Conservation (phyloP, 2,797 vertebrate genomes). For the Pantherophis vulpinus region DNA sequence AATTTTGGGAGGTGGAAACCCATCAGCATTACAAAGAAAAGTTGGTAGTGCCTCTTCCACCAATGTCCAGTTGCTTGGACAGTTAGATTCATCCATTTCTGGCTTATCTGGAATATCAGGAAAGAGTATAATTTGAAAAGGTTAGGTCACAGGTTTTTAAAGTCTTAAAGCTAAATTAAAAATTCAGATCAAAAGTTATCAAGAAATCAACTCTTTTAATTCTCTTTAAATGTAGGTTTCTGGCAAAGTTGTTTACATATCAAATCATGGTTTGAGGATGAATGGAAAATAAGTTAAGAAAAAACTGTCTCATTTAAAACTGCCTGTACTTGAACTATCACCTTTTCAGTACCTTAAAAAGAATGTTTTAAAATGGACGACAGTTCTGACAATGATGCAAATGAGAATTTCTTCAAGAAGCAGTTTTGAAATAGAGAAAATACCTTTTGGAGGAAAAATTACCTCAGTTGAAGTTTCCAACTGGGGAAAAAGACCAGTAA, state of each 20-base stretch:
- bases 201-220: neutral
- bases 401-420: neutral
- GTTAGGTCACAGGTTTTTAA: neutral
- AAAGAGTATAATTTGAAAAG: neutral
- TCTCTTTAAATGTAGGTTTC: neutral
- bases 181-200: neutral
- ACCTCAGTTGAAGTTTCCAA: neutral
- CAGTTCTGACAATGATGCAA: neutral
- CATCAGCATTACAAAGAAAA: constrained; percentile 49
- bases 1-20: constrained; percentile 53
- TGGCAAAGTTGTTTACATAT: neutral
- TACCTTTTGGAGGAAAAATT: neutral
- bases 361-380: neutral
- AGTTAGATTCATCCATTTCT: constrained; percentile 48
- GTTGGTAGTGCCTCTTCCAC: constrained; percentile 51
- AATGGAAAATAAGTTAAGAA: neutral
- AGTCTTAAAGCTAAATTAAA: neutral
- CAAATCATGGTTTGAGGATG: neutral
- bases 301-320: neutral
- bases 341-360: neutral
- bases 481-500: neutral
- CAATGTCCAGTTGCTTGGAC: constrained; percentile 59
- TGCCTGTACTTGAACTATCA: neutral
- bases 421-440: neutral
- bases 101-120: constrained; percentile 53